Conservation (phyloP, 2,888 invertebrate species). For the Leptinotarsa haldemani region DNA sequence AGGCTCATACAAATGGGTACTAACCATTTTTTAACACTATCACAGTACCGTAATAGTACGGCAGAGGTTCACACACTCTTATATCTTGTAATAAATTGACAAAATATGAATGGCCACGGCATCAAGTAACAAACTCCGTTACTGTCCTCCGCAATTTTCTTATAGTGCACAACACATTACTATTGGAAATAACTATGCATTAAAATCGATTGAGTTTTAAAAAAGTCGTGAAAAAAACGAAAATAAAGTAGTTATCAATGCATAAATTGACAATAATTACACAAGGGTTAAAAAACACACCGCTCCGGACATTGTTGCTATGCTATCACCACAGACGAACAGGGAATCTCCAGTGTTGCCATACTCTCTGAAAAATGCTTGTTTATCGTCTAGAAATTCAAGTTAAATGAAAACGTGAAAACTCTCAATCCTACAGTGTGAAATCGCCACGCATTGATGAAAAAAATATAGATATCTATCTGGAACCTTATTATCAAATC, state of each 20-base stretch:
- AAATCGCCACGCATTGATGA: too few species aligned
- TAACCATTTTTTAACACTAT: constrained; percentile 46
- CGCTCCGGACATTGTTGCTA: constrained; percentile 28
- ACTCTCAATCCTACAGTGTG: background rate
- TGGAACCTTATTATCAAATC: too few species aligned
- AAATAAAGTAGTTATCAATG: constrained; percentile 27
- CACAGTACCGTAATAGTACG: constrained; percentile 33
- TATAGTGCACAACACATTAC: constrained; percentile 24
- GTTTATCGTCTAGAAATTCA: background rate
- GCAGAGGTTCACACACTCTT: constrained; percentile 43
- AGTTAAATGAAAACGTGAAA: background rate
- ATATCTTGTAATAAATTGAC: constrained; percentile 56
- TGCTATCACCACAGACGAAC: constrained; percentile 9
- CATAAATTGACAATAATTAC: constrained; percentile 47
- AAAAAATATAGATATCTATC: too few species aligned
- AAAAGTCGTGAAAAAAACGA: constrained; percentile 22
- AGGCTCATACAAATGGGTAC: constrained; percentile 32
- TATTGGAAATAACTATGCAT: background rate
- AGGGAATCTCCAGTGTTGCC: constrained; percentile 10
- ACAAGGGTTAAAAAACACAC: constrained; percentile 52
- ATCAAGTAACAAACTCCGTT: constrained; percentile 54
- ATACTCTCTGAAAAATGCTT: background rate
- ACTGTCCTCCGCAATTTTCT: constrained; percentile 30
- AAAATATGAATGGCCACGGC: constrained; percentile 65
- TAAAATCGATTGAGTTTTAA: background rate